Conservation (phyloP, 2,888 invertebrate species). For the Athalia cordata region DNA sequence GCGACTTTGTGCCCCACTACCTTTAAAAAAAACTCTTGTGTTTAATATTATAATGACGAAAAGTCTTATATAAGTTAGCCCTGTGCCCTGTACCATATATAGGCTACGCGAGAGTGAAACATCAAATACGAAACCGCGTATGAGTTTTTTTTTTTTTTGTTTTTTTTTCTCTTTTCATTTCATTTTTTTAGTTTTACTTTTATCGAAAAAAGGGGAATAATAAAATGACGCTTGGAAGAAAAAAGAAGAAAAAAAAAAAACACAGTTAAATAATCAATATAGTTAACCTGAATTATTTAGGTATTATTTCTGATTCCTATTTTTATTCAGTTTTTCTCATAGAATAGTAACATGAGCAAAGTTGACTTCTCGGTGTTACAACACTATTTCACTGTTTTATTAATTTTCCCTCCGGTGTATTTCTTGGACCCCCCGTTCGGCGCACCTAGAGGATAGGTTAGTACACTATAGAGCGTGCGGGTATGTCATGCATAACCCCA, state of each 20-base stretch:
- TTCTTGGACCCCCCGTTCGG: neutral
- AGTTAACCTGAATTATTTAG: too few relatives aligned
- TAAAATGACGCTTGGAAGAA: neutral
- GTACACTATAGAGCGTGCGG: conserved; percentile 20
- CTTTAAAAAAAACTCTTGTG: conserved; percentile 40
- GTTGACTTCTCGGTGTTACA: conserved; percentile 28
- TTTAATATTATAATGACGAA: conserved; percentile 53
- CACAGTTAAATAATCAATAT: neutral
- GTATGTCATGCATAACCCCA: conserved; percentile 55
- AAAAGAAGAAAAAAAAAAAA: neutral
- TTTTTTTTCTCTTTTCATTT: neutral
- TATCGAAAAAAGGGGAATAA: neutral
- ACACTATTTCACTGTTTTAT: conserved; percentile 45
- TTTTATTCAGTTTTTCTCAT: neutral
- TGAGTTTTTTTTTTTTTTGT: neutral
- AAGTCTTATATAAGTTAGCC: conserved; percentile 48
- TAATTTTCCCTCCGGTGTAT: neutral
- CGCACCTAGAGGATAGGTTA: neutral
- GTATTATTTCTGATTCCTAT: too few relatives aligned
- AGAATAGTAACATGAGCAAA: neutral
- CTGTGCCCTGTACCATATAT: neutral
- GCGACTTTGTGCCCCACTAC: conserved; percentile 21
- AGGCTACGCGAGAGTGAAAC: conserved; percentile 30
- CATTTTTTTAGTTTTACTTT: neutral
- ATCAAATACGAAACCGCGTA: conserved; percentile 14